Evolutionary conservation across 2,888 invertebrate genomes (phyloP), one percentile per base, ranked within the genome.

Genomic region (Andrena trimmerana): DNA sequence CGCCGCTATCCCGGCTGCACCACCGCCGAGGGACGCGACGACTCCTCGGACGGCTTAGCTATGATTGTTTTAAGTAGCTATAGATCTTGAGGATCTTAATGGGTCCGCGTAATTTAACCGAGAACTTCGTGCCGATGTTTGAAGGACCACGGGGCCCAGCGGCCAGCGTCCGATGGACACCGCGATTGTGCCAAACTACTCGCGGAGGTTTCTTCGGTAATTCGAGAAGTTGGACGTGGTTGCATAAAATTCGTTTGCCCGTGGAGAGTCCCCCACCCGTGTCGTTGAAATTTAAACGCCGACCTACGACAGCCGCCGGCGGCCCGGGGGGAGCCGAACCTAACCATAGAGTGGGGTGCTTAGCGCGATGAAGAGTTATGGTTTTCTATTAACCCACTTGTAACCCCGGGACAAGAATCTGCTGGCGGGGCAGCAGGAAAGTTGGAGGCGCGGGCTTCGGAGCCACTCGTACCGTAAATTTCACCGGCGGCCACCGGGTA

Each of bases 351-450:
- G 42, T 54, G 42, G 57, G 65, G 50, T 59, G 69, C 70, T 54
- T 68, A 52, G 10, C 52, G 66, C 24, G 70, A 78, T 78, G 78
- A 84, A 84, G 81, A 85, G 73, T 84, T 78, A 84, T 75, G 60
- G 78, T 70, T 85, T 84, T 84, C 81, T 84, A 81, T 85, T 84
- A 85, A 84, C 81, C 81, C 52, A 66, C 69, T 59, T 67, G 81
- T 54, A 78, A 85, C 78, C 79, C 33, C 69, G 29, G 57, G 24
- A 70, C 70, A 73, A 24, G 67, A 68, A 52, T 84, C 68, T 59
- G 48, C 57, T 31, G 60, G 63, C 6, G 63, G 33, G 52, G 50
- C 36, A 42, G 42, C 29, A 54, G 70, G 67, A 73, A 69, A 73
- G 33, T 73, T 36, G 5, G 24, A 4, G 33, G 33, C 24, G 1